Percentiles rank a stretch among this genome's conserved stretches.
Conservation (phyloP, 2,113 vertebrate genomes). For the Pterocles burchelli region DNA sequence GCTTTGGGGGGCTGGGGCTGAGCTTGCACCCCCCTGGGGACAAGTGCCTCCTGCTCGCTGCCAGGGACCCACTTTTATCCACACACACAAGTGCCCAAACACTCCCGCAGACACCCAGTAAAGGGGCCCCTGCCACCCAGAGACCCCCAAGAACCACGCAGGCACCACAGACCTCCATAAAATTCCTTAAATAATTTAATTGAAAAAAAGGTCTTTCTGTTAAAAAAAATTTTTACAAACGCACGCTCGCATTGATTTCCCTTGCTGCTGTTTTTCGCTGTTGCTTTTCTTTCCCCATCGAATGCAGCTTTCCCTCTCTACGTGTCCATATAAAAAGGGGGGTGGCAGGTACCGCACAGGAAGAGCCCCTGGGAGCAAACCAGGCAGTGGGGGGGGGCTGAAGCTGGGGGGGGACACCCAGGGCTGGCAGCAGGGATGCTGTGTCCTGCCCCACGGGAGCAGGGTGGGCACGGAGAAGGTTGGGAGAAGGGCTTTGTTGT, state of each 20-base stretch:
- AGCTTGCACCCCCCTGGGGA: accelerated
- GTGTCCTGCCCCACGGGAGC: neutral
- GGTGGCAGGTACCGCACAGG: neutral
- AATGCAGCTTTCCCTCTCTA: constrained; percentile 70
- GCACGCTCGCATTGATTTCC: constrained; percentile 77
- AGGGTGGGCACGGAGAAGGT: neutral
- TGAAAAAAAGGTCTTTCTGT: constrained; percentile 82
- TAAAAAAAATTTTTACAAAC: constrained; percentile 93
- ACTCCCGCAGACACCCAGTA: accelerated
- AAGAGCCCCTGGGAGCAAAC: neutral
- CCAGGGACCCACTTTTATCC: neutral
- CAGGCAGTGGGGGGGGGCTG: neutral
- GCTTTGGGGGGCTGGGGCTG: neutral
- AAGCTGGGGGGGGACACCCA: accelerated
- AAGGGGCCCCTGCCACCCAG: neutral
- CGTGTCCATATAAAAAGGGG: neutral
- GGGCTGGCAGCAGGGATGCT: neutral
- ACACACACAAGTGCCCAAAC: neutral
- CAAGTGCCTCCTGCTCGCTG: neutral
- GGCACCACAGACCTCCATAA: constrained; percentile 26
- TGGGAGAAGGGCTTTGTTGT: neutral
- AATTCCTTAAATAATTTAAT: constrained; percentile 95
- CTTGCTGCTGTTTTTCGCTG: constrained; percentile 14
- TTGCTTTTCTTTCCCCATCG: constrained; percentile 58
- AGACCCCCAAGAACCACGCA: constrained; percentile 5